Base-by-base conservation (phyloP, 2,113 vertebrate genomes). In the Falco punctatus region DNA sequence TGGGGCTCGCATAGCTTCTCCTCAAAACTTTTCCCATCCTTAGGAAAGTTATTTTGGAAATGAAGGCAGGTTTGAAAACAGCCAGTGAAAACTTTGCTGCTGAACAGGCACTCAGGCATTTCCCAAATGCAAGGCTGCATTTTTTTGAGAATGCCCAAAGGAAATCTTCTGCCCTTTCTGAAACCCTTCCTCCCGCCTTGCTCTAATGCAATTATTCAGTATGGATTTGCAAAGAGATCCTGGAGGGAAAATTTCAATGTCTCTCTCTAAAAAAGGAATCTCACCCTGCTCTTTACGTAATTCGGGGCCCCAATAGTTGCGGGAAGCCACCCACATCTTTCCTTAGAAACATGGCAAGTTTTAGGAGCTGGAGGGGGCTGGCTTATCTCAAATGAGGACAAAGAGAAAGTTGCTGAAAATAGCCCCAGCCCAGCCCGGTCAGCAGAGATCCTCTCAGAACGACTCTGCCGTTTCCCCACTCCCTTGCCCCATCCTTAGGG, bases 291-390 rank as follows among this genome's bases (percentile, higher is more conserved):
- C 59, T 74, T 87, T 81, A 94, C 0, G 6, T 72, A 88, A 91
- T 84, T 91, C 14, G 7, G 57, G 85, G 74, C 94, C 62, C 72
- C 52, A 7, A 11, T 71, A 92, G 80, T 84, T 78, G 40, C 18
- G 3, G 88, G 71, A 94, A 97, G 80, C 92, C 95, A 92, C 94
- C 95, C 80, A 96, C 90, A 70, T 86, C 74, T 96, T 82, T 77
- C 88, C 85, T 93, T 73, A 67, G 88, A 88, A 85, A 93, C 32
- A 46, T 3, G 49, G 74, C 69, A 82, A 85, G 44, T 38, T 48
- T 66, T 48, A 13, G 82, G 72, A 95, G 69, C 83, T 52, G 80
- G 49, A 93, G 40, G 21, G 61, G 61, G 33, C 69, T 57, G 67
- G 62, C 13, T 92, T 92, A 73, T 88, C 94, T 96, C 74, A 65